Evolutionary conservation across 2,888 invertebrate species (phyloP), one percentile per base, ranked within the genome.

Genomic region (Antitype chi): DNA sequence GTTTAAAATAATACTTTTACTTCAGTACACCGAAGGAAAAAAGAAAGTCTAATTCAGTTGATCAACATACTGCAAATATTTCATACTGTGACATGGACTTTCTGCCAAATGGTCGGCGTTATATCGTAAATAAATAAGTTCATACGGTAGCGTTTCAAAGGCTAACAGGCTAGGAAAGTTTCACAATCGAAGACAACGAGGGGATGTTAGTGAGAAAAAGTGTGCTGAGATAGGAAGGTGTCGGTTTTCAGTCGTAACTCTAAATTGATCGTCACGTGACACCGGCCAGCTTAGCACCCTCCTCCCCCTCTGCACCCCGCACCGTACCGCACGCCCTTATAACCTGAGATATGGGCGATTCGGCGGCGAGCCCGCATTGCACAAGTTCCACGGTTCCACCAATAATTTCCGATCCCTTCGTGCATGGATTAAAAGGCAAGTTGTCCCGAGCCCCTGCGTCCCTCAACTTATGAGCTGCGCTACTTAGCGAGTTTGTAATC

Each of bases 211-310:
- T 86, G 75, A 79, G 15, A 86, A 86, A 88, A 88, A 88, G 73
- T 83, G 81, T 62, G 85, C 20, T 52, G 55, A 81, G 87, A 84
- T 90, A 85, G 80, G 82, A 73, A 82, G 64, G 87, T 84, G 81
- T 89, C 88, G 88, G 88, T 89, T 88, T 78, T 89, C 87, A 89
- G 89, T 90, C 90, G 92, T 92, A 92, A 94, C 91, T 93, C 90
- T 87, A 89, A 93, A 93, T 92, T 91, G 93, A 93, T 93, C 91
- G 91, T 90, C 90, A 89, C 89, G 91, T 90, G 93, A 90, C 92
- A 90, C 86, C 82, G 87, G 87, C 74, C 73, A 88, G 90, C 90
- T 91, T 88, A 89, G 78, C 84, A 69, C 87, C 85, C 85, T 64
- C 77, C 70, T n/a, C 81, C 55, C 69, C 15, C 53, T 76, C 62